Conservation (phyloP, 1,140 invertebrate species). For the Araneus ventricosus region DNA sequence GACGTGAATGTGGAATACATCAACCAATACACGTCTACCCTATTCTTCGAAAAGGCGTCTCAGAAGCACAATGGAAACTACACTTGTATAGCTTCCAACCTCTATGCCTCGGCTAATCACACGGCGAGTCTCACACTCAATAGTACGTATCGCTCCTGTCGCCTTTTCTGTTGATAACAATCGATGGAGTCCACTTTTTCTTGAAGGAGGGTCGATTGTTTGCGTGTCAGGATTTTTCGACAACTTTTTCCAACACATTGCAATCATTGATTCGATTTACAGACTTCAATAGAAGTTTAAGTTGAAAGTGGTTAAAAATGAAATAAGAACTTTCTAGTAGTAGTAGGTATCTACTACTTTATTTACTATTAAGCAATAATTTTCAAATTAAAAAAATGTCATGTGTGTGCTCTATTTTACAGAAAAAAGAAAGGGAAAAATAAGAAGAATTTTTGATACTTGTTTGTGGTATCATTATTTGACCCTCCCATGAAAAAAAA, state of each 20-base stretch:
- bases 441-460: too few species aligned
- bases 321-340: too few species aligned
- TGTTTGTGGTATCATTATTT: too few species aligned
- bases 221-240: background rate
- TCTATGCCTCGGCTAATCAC: constrained; percentile 79
- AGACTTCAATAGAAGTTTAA: too few species aligned
- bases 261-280: too few species aligned
- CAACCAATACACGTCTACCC: constrained; percentile 75
- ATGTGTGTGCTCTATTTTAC: too few species aligned
- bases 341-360: too few species aligned
- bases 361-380: too few species aligned
- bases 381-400: too few species aligned
- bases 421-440: too few species aligned
- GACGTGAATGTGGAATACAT: constrained; percentile 65
- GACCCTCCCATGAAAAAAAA: too few species aligned
- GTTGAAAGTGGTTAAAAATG: too few species aligned
- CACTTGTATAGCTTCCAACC: constrained; percentile 81
- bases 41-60: constrained; percentile 77
- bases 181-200: background rate
- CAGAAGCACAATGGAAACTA: constrained; percentile 81
- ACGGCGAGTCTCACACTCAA: constrained; percentile 80
- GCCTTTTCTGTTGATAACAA: background rate
- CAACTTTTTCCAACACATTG: background rate
- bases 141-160: constrained; percentile 77
- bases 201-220: background rate